Evolutionary conservation across 2,113 vertebrate species (phyloP).

Genomic region (Rattus rattus): DNA sequence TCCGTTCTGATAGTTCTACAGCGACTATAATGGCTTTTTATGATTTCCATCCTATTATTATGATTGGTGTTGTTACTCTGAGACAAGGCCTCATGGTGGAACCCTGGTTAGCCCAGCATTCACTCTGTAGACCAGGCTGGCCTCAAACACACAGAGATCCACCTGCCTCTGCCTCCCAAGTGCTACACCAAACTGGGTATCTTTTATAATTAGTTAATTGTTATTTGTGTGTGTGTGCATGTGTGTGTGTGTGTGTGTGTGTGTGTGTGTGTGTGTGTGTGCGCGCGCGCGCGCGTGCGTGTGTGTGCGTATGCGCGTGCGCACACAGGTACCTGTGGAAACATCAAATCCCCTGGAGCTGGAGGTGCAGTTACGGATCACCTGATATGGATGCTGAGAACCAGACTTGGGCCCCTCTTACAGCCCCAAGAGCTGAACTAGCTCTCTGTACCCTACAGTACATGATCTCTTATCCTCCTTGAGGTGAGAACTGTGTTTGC

Average conservation of each 20-base stretch:
- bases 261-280: neutral
- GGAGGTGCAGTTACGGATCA: neutral
- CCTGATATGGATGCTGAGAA: neutral
- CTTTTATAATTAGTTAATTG: neutral
- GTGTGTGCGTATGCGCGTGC: neutral
- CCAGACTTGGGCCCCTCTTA: neutral
- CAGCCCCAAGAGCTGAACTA: neutral
- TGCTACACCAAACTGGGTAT: neutral
- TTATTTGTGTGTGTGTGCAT: neutral
- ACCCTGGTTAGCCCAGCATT: neutral
- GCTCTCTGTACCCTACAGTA: neutral
- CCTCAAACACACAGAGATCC: neutral
- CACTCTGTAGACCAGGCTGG: neutral
- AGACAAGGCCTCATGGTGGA: neutral
- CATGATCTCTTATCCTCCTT: neutral
- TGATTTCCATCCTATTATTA: neutral
- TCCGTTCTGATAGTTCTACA: neutral
- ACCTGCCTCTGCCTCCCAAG: neutral
- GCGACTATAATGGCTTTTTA: neutral
- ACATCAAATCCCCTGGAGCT: neutral
- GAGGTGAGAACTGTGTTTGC: neutral
- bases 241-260: neutral
- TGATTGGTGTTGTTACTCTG: neutral
- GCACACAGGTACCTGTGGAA: no score
- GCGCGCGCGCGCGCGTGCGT: no score